Percentiles rank a stretch among this genome's conserved stretches.
Evolutionary conservation across 1,140 invertebrate species (phyloP).

Genomic region (Charaxes varanes): DNA sequence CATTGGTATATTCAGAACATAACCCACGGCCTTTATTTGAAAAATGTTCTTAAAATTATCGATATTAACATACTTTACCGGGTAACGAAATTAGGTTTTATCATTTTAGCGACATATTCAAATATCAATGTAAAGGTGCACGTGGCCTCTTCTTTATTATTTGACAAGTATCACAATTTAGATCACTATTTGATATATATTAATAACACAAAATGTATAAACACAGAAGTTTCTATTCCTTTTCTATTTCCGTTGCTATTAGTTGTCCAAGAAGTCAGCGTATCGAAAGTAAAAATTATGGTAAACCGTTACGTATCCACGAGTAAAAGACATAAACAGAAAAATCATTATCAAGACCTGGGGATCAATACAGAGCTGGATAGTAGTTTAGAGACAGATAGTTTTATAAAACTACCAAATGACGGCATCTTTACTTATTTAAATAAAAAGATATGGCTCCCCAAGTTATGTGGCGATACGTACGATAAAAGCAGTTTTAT

Average conservation of each 20-base stretch:
- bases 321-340: neutral
- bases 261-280: too few relatives aligned
- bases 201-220: neutral
- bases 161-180: neutral
- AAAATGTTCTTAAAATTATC: neutral
- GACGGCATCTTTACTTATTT: slow-evolving; percentile 1
- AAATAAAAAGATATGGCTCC: slow-evolving; percentile 11
- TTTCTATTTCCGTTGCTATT: too few relatives aligned
- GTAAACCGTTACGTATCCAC: too few relatives aligned
- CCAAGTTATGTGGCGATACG: slow-evolving; percentile 9
- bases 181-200: neutral
- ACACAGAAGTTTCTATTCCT: too few relatives aligned
- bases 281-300: too few relatives aligned
- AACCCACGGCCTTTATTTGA: neutral
- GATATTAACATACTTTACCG: neutral
- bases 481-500: slow-evolving; percentile 10
- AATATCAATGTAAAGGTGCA: neutral
- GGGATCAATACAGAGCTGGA: neutral
- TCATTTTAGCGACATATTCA: neutral
- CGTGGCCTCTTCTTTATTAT: neutral
- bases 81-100: neutral
- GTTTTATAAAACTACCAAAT: neutral
- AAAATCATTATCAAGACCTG: neutral
- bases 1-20: slow-evolving; percentile 5
- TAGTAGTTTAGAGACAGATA: neutral